These are phyloP conservation scores for Drosophila prolongata DNA, from an alignment of 2,888 invertebrate species.

Conservation along the genomic window DNA sequence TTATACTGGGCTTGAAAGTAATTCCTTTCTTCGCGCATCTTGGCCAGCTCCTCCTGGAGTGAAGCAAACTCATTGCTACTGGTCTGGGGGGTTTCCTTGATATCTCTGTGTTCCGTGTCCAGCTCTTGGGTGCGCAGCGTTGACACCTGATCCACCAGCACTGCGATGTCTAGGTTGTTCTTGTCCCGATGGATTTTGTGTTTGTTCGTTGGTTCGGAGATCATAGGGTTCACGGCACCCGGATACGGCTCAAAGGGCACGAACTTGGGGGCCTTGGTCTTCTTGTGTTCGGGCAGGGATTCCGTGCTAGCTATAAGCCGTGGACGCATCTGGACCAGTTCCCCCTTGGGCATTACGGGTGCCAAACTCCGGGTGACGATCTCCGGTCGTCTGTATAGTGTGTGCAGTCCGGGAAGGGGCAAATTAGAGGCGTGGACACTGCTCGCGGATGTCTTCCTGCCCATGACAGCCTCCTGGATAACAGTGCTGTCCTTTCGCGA, in stretches of 20 bases:
- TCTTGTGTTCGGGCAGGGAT: constrained; percentile 74
- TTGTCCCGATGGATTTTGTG: constrained; percentile 73
- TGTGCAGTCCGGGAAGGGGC: constrained; percentile 77
- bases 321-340: constrained; percentile 87
- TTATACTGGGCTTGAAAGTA: constrained; percentile 92
- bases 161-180: constrained; percentile 88
- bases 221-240: constrained; percentile 92
- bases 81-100: constrained; percentile 50
- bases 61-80: constrained; percentile 52
- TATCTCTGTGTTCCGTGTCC: constrained; percentile 84
- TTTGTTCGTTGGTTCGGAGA: constrained; percentile 85
- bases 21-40: constrained; percentile 88
- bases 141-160: constrained; percentile 89
- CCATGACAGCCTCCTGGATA: constrained; percentile 65
- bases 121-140: constrained; percentile 88
- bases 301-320: constrained; percentile 85
- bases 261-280: constrained; percentile 90
- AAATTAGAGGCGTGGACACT: constrained; percentile 23
- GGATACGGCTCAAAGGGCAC: constrained; percentile 95
- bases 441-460: constrained; percentile 47
- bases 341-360: constrained; percentile 86
- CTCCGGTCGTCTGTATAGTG: constrained; percentile 77
- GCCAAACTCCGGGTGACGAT: constrained; percentile 80
- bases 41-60: constrained; percentile 72
- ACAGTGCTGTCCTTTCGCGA: constrained; percentile 69